These are phyloP conservation scores for Vesta saturnalis DNA, from an alignment of 2,888 invertebrate species.

Conservation along the genomic window DNA sequence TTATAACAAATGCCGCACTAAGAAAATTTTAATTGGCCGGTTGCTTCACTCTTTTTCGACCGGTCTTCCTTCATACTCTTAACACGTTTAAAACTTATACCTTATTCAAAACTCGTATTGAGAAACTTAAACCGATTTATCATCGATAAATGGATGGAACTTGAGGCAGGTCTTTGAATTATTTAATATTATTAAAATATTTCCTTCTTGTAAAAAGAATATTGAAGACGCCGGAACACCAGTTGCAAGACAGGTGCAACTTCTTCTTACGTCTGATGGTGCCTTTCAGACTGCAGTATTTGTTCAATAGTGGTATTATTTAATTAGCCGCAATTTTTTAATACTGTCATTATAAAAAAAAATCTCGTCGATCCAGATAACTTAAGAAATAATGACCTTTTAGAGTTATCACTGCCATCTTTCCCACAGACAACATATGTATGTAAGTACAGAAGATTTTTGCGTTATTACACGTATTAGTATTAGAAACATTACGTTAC, in stretches of 20 bases:
- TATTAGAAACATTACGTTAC: neutral
- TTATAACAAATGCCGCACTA: slow-evolving; percentile 59
- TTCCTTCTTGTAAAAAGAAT: slow-evolving; percentile 49
- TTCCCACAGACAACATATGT: slow-evolving; percentile 51
- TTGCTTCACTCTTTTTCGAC: slow-evolving; percentile 59
- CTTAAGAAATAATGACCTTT: slow-evolving; percentile 53
- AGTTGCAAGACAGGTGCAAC: slow-evolving; percentile 51
- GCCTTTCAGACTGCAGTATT: slow-evolving; percentile 57
- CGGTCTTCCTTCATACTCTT: slow-evolving; percentile 45
- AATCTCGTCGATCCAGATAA: slow-evolving; percentile 58
- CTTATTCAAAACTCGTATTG: slow-evolving; percentile 51
- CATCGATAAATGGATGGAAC: slow-evolving; percentile 57
- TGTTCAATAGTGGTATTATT: slow-evolving; percentile 58
- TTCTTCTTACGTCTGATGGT: slow-evolving; percentile 54
- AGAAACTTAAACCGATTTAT: slow-evolving; percentile 54
- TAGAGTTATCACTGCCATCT: slow-evolving; percentile 53
- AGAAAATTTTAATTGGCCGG: slow-evolving; percentile 63
- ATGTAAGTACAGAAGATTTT: slow-evolving; percentile 9
- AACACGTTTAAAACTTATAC: slow-evolving; percentile 36
- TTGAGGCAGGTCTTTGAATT: slow-evolving; percentile 53
- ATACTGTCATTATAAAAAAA: slow-evolving; percentile 52
- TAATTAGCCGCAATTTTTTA: slow-evolving; percentile 59
- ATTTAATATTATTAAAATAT: slow-evolving; percentile 62
- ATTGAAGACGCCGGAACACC: slow-evolving; percentile 54
- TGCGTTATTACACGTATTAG: slow-evolving; percentile 2